Evolutionary conservation across 2,888 invertebrate genomes (phyloP), one percentile per base, ranked within the genome.

Genomic region (Blastobasis adustella): DNA sequence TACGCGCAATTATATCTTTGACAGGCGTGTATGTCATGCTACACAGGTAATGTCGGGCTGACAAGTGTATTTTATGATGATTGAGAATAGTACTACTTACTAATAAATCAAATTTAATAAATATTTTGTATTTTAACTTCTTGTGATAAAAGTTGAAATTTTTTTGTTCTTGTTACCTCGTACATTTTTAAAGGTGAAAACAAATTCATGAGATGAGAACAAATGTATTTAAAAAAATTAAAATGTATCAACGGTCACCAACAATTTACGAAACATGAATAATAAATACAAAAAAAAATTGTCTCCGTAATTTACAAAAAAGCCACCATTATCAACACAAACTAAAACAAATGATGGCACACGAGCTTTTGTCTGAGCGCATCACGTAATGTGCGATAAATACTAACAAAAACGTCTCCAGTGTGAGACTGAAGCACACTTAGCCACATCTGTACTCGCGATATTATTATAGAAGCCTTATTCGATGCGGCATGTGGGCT

Each of bases 401-500:
- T 42, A 42, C 7, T 42, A 42, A n/a, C 23, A 23, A 23, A 23
- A 23, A 23, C 23, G 23, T 23, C 23, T 23, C 2, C 3, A 23
- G 23, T 23, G 23, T 23, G 58, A 65, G 66, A 70, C 66, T 67
- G 65, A 67, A 71, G 66, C 61, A 61, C 67, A 60, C 69, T 65
- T 68, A 68, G 58, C 50, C 63, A 66, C 59, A 57, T 56, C 55
- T 62, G 71, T 77, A 78, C 72, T 56, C 56, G 64, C 76, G 72
- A 67, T 79, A 79, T 82, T 80, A 87, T 86, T 84, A 86, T 77
- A 72, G 77, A 76, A 77, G 83, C 83, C 84, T 84, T 86, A 82
- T 85, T 83, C 80, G 82, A 71, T 75, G 71, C 72, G 83, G 81
- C 86, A 86, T 87, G 88, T 88, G 87, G 87, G 87, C 84, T 83